A percentile compares a stretch with the other conserved stretches of the same genome.
These are phyloP conservation scores for Anthopleura sola DNA, from an alignment of 64 coral and sea anemone genomes.

Conservation along the genomic window DNA sequence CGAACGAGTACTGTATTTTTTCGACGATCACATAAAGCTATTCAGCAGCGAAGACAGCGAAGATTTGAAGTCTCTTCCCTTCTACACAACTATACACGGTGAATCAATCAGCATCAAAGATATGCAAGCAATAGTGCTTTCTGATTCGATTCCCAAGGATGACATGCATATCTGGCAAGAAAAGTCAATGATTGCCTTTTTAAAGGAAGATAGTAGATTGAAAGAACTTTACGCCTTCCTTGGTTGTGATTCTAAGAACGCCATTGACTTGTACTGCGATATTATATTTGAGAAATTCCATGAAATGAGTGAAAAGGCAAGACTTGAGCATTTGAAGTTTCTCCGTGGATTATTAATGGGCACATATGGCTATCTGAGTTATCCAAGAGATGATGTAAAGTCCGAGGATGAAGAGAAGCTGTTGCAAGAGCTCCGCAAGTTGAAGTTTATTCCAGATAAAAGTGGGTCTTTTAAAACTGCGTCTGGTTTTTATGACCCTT, in stretches of 20 bases:
- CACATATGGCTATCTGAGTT: too few relatives aligned
- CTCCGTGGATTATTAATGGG: not conserved
- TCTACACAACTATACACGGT: constrained; percentile 26
- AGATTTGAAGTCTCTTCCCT: constrained; percentile 24
- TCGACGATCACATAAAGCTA: not conserved
- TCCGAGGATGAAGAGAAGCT: not conserved
- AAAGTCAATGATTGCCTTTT: not conserved
- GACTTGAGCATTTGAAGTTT: constrained; percentile 18
- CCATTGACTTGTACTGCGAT: constrained; percentile 15
- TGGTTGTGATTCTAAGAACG: not conserved
- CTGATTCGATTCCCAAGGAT: not conserved
- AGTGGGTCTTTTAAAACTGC: not conserved
- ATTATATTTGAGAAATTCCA: constrained; percentile 18
- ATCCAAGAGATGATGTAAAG: not conserved
- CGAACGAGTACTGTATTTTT: constrained; percentile 11
- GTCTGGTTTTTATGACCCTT: constrained; percentile 35
- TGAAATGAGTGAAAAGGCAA: not conserved
- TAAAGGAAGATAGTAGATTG: not conserved
- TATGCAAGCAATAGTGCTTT: not conserved
- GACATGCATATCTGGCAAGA: constrained; percentile 17
- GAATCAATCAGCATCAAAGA: not conserved
- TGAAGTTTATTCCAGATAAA: not conserved
- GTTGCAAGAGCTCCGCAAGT: not conserved
- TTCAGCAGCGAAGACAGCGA: not conserved
- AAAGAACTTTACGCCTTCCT: constrained; percentile 15